A percentile compares a stretch with the other conserved stretches of the same genome.
Conservation (phyloP, 2,888 invertebrate species). For the Agrilus biguttatus region DNA sequence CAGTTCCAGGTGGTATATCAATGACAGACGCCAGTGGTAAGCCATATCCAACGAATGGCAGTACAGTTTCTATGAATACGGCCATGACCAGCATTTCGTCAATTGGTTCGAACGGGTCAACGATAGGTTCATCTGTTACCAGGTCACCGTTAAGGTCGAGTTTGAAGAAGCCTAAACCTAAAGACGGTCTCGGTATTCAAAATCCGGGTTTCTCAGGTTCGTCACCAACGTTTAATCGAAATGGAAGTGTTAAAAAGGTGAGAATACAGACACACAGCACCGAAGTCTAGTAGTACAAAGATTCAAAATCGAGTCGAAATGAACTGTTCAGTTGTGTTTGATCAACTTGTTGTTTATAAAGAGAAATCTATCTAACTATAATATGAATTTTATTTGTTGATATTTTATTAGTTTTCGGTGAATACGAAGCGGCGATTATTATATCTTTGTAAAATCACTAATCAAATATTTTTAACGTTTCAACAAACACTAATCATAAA, state of each 20-base stretch:
- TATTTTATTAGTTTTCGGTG: no score
- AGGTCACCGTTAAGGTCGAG: conserved; percentile 62
- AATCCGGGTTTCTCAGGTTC: conserved; percentile 76
- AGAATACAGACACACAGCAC: conserved; percentile 86
- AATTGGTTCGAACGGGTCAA: conserved; percentile 31
- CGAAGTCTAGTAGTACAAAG: conserved; percentile 47
- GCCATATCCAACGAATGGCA: conserved; percentile 52
- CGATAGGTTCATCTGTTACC: conserved; percentile 33
- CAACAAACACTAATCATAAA: no score
- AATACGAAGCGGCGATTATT: no score
- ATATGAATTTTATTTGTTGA: no score
- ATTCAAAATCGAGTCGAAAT: neutral
- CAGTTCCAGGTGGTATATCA: conserved; percentile 47
- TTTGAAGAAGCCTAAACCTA: conserved; percentile 64
- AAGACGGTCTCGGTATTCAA: conserved; percentile 64
- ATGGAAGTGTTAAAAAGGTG: conserved; percentile 81
- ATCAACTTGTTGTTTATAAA: neutral
- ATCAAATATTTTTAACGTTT: no score
- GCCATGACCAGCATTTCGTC: conserved; percentile 40
- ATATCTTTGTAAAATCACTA: no score
- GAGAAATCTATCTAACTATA: neutral
- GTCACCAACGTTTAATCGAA: conserved; percentile 69
- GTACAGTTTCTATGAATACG: conserved; percentile 59
- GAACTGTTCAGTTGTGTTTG: neutral
- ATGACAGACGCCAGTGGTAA: conserved; percentile 81